These are phyloP conservation scores for Polydesmus complanatus DNA, from an alignment of 2,888 invertebrate genomes.

Conservation along the genomic window DNA sequence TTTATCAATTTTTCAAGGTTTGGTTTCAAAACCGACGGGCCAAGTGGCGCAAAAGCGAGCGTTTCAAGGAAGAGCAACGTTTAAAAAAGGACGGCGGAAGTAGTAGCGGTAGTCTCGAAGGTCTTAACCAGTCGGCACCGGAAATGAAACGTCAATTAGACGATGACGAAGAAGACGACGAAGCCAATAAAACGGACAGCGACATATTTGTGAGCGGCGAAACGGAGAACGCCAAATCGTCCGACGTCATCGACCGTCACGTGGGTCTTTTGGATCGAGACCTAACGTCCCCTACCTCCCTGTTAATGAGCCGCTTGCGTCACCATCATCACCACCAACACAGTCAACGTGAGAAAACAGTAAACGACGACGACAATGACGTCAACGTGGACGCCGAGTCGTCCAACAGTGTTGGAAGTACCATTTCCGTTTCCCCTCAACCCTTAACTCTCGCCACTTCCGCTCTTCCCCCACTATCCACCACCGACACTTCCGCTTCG, in stretches of 20 bases:
- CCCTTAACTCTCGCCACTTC: conserved; percentile 1
- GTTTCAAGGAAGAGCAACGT: conserved; percentile 72
- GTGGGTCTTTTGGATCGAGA: conserved; percentile 1
- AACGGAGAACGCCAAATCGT: not conserved
- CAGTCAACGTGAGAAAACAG: not conserved
- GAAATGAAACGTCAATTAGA: conserved; percentile 34
- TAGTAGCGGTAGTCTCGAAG: not conserved
- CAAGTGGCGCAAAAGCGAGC: conserved; percentile 83
- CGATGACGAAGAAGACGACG: conserved; percentile 37
- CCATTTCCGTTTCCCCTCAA: conserved; percentile 8
- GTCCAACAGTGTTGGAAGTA: not conserved
- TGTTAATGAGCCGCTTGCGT: not conserved
- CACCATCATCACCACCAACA: not conserved
- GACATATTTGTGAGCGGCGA: not conserved
- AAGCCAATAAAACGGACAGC: conserved; percentile 10
- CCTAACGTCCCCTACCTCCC: not conserved
- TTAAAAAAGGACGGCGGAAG: conserved; percentile 18
- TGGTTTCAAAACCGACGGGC: conserved; percentile 89
- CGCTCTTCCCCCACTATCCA: not conserved
- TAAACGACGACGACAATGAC: not conserved
- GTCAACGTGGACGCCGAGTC: not conserved
- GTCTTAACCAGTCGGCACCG: conserved; percentile 18
- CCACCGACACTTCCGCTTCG: not conserved
- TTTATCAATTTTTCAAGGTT: too few relatives aligned
- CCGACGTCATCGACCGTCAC: not conserved